Conservation (phyloP, 1,140 invertebrate species). For the Drosophila albomicans region DNA sequence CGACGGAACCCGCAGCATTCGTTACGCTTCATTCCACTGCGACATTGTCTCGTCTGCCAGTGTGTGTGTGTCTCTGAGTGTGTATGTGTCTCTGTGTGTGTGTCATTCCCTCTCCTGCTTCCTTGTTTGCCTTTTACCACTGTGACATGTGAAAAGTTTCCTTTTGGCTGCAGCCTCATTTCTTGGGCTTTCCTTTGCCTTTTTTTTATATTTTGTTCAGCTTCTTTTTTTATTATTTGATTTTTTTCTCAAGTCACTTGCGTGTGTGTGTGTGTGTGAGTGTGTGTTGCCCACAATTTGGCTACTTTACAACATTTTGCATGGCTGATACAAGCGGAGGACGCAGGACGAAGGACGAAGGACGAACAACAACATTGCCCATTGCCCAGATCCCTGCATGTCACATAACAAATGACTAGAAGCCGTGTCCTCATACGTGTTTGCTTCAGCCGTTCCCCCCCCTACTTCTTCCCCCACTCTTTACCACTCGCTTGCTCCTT, state of each 20-base stretch:
- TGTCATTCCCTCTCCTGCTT: background rate
- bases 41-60: constrained; percentile 20
- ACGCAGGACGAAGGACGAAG: background rate
- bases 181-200: constrained; percentile 18
- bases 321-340: constrained; percentile 25
- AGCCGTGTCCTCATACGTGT: constrained; percentile 19
- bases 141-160: constrained; percentile 77
- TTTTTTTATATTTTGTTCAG: constrained; percentile 4
- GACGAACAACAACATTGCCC: constrained; percentile 3
- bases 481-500: constrained; percentile 12
- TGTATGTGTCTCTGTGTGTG: constrained; percentile 4
- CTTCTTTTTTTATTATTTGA: constrained; percentile 39
- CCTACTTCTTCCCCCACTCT: background rate
- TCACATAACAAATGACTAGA: constrained; percentile 73
- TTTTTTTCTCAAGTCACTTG: constrained; percentile 28
- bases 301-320: constrained; percentile 67
- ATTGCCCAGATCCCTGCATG: constrained; percentile 23
- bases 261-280: constrained; percentile 8
- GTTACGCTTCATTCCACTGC: constrained; percentile 63
- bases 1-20: constrained; percentile 81
- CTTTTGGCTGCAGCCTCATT: constrained; percentile 27
- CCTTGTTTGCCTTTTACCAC: background rate
- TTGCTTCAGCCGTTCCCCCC: background rate
- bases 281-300: constrained; percentile 47
- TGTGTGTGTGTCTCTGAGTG: constrained; percentile 5